Conservation (phyloP, 1,140 invertebrate genomes). For the Drosophila malerkotliana region DNA sequence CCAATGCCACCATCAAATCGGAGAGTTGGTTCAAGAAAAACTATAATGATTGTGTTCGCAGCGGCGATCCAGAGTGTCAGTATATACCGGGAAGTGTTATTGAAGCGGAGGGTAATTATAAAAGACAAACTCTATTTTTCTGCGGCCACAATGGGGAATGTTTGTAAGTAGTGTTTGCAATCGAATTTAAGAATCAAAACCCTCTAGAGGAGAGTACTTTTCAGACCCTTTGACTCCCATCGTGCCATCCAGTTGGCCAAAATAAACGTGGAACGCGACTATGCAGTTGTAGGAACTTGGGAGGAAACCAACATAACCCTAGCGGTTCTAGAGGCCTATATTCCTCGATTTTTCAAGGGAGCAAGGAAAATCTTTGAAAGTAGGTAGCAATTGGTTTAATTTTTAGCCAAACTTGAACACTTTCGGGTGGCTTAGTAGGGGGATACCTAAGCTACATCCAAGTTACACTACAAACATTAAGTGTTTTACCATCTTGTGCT, state of each 20-base stretch:
- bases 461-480: conserved; percentile 18
- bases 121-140: conserved; percentile 92
- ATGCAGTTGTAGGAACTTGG: conserved; percentile 93
- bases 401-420: conserved; percentile 27
- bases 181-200: neutral
- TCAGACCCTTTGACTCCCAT: conserved; percentile 92
- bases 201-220: conserved; percentile 5
- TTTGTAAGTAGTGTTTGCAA: conserved; percentile 87
- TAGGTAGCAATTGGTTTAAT: conserved; percentile 46
- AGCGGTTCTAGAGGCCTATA: conserved; percentile 91
- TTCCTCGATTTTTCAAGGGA: conserved; percentile 92
- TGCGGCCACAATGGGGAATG: conserved; percentile 93
- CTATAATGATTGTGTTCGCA: conserved; percentile 94
- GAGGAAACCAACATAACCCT: conserved; percentile 94
- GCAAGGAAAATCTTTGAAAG: conserved; percentile 85
- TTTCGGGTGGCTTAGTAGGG: neutral
- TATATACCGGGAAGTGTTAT: conserved; percentile 91
- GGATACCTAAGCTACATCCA: too few relatives aligned
- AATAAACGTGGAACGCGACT: conserved; percentile 91
- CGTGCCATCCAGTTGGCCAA: conserved; percentile 92
- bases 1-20: conserved; percentile 91
- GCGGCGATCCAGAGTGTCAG: conserved; percentile 92
- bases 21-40: conserved; percentile 94
- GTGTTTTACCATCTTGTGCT: conserved; percentile 84
- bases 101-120: conserved; percentile 91